Base-by-base conservation (phyloP, 2,797 vertebrate species). In the Cichlasoma orientale region DNA sequence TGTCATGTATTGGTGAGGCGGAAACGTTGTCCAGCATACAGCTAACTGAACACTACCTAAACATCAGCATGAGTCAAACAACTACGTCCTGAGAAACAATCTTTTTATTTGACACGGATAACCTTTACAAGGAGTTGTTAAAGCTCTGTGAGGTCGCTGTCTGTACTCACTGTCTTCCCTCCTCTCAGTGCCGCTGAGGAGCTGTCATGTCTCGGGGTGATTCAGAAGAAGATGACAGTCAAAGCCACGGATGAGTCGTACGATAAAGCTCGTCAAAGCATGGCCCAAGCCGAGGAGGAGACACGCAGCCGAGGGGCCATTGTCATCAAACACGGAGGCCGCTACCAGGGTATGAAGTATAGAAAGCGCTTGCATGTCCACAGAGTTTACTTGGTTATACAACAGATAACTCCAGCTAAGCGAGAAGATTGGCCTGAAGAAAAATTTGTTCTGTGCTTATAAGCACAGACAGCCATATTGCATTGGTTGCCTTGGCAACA, bases 201-300 rank as follows among this genome's bases (percentile, higher is more conserved):
- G 82, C 88, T 94, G 88, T 93, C 91, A 9, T 92, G 90, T 83
- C 87, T 95, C 4, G 94, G 92, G 38, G 91, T 94, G 93, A 97
- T 99, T 88, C 97, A 97, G 95, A 97, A 97, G 87, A 98, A 98
- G 91, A 96, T 99, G 95, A 98, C 97, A 0, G 96, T 99, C 83
- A 97, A 96, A 0, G 97, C 97, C 21, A 98, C 97, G 0, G 97
- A 98, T 2, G 97, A 98, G 74, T 98, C 97, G 68, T 99, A 99
- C 88, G 96, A 98, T 92, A 97, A 97, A 85, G 97, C 97, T 0
- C 95, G 96, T 56, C 96, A 97, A 88, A 98, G 96, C 94, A 96
- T 99, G 97, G 96, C 97, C 0, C 96, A 96, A 85, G 98, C 95
- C 0, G 97, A 98, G 90, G 97, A 97, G 94, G 97, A 98, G 93